Conservation (phyloP, 1,140 invertebrate genomes). For the Asbolus verrucosus region DNA sequence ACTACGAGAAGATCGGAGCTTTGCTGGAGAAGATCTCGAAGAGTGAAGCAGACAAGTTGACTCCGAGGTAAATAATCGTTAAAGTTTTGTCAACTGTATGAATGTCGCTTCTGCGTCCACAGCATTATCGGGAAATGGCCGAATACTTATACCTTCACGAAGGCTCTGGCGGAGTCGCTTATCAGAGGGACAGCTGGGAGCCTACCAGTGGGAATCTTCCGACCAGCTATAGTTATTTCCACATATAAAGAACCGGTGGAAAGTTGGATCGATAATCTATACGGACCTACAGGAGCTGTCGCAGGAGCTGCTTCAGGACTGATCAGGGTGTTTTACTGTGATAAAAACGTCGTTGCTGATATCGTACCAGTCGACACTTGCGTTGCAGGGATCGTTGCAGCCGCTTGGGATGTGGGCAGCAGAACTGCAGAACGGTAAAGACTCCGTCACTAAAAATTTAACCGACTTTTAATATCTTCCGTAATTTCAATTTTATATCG, state of each 20-base stretch:
- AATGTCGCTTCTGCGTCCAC: slow-evolving; percentile 46
- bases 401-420: slow-evolving; percentile 72
- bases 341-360: slow-evolving; percentile 72
- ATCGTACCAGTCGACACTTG: slow-evolving; percentile 80
- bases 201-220: slow-evolving; percentile 76
- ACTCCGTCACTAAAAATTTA: too few relatives aligned
- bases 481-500: too few relatives aligned
- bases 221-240: slow-evolving; percentile 68
- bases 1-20: slow-evolving; percentile 72
- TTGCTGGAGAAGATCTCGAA: slow-evolving; percentile 69
- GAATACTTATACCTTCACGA: slow-evolving; percentile 82
- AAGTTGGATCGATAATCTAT: slow-evolving; percentile 89
- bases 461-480: too few relatives aligned
- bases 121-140: slow-evolving; percentile 75
- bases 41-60: slow-evolving; percentile 66
- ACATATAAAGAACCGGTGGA: slow-evolving; percentile 65
- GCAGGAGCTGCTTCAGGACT: slow-evolving; percentile 78
- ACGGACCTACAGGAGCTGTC: slow-evolving; percentile 81
- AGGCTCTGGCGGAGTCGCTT: slow-evolving; percentile 77
- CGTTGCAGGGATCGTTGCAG: slow-evolving; percentile 81
- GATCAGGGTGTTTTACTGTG: slow-evolving; percentile 75
- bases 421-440: slow-evolving; percentile 61
- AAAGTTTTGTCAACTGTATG: slow-evolving; percentile 23
- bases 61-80: slow-evolving; percentile 68
- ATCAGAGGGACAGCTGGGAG: slow-evolving; percentile 67